These are phyloP conservation scores for Acipenser ruthenus DNA, from an alignment of 2,797 vertebrate species.

Conservation along the genomic window DNA sequence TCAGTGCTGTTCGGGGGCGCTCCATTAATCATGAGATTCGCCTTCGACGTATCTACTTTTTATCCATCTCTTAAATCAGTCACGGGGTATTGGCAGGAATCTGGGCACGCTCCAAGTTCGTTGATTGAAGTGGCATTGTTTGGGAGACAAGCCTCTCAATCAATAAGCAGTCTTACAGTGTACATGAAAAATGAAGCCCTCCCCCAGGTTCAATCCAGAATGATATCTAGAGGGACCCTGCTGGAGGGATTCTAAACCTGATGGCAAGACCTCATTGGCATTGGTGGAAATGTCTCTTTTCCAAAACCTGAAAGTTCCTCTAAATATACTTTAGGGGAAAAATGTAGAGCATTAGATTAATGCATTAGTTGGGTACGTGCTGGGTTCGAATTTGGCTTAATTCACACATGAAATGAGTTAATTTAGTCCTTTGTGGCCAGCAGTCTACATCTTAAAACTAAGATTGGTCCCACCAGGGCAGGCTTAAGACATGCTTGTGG, in stretches of 20 bases:
- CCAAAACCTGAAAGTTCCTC: too few relatives aligned
- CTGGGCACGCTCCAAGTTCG: constrained; percentile 54
- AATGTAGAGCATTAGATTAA: too few relatives aligned
- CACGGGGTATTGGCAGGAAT: constrained; percentile 70
- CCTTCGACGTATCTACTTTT: constrained; percentile 76
- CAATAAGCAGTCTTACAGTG: constrained; percentile 70
- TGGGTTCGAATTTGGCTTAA: too few relatives aligned
- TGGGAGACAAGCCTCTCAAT: constrained; percentile 72
- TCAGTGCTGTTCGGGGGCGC: constrained; percentile 73
- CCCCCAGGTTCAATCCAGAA: constrained; percentile 39
- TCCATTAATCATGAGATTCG: constrained; percentile 80
- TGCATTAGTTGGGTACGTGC: too few relatives aligned
- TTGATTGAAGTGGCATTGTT: constrained; percentile 75
- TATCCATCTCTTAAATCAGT: constrained; percentile 89
- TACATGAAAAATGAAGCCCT: constrained; percentile 72
- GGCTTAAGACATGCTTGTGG: too few relatives aligned
- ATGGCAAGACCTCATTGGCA: constrained; percentile 14
- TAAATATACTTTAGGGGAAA: too few relatives aligned
- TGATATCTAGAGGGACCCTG: constrained; percentile 10
- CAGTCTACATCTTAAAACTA: too few relatives aligned
- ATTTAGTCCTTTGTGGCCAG: too few relatives aligned
- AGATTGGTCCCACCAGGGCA: too few relatives aligned
- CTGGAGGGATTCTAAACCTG: constrained; percentile 12
- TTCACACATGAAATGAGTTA: too few relatives aligned
- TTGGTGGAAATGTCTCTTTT: constrained; percentile 12